Conservation (phyloP, 2,113 vertebrate species). For the Azemiops feae region DNA sequence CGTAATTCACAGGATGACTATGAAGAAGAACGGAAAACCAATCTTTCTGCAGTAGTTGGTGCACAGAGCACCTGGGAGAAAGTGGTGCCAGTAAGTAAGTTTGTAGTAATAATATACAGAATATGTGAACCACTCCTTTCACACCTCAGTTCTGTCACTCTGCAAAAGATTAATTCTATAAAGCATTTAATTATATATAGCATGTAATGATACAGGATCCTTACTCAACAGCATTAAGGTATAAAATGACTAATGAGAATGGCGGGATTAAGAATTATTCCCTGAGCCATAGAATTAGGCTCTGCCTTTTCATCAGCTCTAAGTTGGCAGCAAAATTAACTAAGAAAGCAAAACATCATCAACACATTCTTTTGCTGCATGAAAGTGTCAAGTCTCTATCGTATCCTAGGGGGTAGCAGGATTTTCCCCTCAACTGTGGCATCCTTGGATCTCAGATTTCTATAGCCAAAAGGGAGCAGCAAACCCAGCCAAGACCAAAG, state of each 20-base stretch:
- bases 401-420: not conserved
- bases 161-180: not conserved
- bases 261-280: not conserved
- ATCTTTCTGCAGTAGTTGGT: slow-evolving; percentile 91
- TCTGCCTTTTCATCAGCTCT: not conserved
- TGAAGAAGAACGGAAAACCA: slow-evolving; percentile 97
- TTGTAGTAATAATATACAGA: not conserved
- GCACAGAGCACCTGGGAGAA: slow-evolving; percentile 93
- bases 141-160: not conserved
- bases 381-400: not conserved
- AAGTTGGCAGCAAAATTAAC: not conserved
- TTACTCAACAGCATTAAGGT: not conserved
- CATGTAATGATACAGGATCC: not conserved
- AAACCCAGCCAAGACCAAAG: not conserved
- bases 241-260: not conserved
- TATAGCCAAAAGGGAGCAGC: not conserved
- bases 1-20: slow-evolving; percentile 98
- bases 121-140: not conserved
- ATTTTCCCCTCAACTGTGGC: not conserved
- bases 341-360: not conserved
- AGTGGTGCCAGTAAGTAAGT: slow-evolving; percentile 75
- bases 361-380: not conserved
- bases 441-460: not conserved
- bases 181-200: not conserved
- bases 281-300: not conserved